Evolutionary conservation across 2,888 invertebrate species (phyloP).

Genomic region (Spatulosminthurus flaviceps): DNA sequence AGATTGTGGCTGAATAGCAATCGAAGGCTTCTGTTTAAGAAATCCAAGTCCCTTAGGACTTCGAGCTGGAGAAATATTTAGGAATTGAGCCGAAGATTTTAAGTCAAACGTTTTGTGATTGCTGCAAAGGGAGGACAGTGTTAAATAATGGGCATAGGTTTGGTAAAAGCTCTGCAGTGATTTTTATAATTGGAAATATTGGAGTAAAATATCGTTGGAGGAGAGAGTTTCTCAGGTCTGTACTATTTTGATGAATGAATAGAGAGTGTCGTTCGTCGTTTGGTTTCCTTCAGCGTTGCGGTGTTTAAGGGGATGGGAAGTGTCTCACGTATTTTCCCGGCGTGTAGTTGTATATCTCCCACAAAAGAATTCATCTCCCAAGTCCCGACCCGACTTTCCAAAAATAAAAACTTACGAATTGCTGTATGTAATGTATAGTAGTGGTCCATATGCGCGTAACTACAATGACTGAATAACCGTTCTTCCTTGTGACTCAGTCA

Average conservation of each 20-base stretch:
- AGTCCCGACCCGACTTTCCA: constrained; percentile 24
- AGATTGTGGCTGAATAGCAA: no score
- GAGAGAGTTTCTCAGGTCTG: not conserved
- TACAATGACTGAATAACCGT: constrained; percentile 9
- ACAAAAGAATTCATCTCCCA: constrained; percentile 31
- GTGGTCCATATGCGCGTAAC: not conserved
- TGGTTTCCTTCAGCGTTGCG: not conserved
- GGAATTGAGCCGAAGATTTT: no score
- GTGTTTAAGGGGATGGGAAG: constrained; percentile 15
- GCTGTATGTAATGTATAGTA: no score
- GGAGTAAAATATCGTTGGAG: not conserved
- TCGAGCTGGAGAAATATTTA: no score
- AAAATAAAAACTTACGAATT: constrained; percentile 29
- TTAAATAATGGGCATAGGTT: no score
- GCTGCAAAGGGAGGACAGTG: no score
- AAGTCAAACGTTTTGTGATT: no score
- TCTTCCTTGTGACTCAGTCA: constrained; percentile 2
- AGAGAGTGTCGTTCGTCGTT: constrained; percentile 35
- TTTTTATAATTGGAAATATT: not conserved
- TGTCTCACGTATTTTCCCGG: constrained; percentile 22
- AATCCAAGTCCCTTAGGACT: not conserved
- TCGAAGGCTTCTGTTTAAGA: not conserved
- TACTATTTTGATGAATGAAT: constrained; percentile 33
- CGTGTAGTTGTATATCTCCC: constrained; percentile 15
- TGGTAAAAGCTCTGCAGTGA: not conserved